Evolutionary conservation across 92 coral and sea anemone genomes (phyloP).

Genomic region (Paragorgia papillata): DNA sequence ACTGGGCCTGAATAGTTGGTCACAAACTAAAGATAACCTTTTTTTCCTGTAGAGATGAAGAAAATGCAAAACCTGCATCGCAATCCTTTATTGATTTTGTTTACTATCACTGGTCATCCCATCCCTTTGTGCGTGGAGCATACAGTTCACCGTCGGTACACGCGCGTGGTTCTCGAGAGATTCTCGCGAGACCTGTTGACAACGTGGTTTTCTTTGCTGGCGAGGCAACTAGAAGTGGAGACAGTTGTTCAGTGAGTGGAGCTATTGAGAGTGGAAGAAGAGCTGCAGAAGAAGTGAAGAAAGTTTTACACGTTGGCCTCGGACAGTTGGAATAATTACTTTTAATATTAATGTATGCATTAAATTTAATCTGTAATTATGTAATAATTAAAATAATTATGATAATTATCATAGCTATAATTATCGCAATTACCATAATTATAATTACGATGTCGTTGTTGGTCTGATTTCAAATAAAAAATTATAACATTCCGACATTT

Average conservation of each 20-base stretch:
- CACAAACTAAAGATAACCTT: too few species aligned
- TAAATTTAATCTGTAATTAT: too few species aligned
- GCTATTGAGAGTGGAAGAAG: slow-evolving; percentile 84
- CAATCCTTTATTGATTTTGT: slow-evolving; percentile 62
- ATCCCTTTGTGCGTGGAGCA: slow-evolving; percentile 90
- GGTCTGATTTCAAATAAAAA: too few species aligned
- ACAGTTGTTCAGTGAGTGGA: slow-evolving; percentile 75
- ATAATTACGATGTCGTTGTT: too few species aligned
- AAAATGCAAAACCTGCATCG: slow-evolving; percentile 69
- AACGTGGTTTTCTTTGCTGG: slow-evolving; percentile 88
- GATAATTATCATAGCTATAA: too few species aligned
- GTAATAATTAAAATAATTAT: too few species aligned
- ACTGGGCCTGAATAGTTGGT: too few species aligned
- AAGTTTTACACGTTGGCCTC: background rate
- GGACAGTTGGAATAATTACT: too few species aligned
- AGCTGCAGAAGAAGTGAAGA: slow-evolving; percentile 71
- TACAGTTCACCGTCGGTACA: slow-evolving; percentile 85
- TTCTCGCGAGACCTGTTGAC: slow-evolving; percentile 73
- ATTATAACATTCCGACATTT: too few species aligned
- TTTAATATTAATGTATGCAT: too few species aligned
- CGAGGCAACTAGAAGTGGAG: slow-evolving; percentile 75
- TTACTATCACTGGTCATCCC: slow-evolving; percentile 87
- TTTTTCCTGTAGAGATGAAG: slow-evolving; percentile 47
- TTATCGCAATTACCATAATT: too few species aligned
- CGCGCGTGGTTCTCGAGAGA: slow-evolving; percentile 74